A percentile compares a stretch with the other conserved stretches of the same genome.
Evolutionary conservation across 1,140 invertebrate genomes (phyloP).

Genomic region (Brachionus plicatilis): DNA sequence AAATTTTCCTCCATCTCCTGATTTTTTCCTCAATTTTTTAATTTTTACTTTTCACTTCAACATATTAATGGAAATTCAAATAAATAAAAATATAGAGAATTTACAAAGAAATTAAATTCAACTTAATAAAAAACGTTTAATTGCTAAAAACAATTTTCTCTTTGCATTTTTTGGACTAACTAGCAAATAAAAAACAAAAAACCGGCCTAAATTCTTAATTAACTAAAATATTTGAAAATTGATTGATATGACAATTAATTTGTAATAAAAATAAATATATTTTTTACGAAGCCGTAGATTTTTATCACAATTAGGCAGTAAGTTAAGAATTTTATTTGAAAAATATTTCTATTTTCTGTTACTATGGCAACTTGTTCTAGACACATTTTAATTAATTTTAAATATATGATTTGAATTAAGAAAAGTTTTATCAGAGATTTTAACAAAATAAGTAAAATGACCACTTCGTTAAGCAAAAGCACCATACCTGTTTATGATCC

Average conservation of each 20-base stretch:
- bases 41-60: too few species aligned
- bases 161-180: too few species aligned
- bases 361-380: not conserved
- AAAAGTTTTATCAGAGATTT: not conserved
- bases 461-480: conserved; percentile 29
- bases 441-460: not conserved
- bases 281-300: not conserved
- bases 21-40: too few species aligned
- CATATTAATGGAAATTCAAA: too few species aligned
- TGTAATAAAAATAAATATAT: not conserved
- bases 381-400: conserved; percentile 1
- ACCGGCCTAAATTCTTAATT: too few species aligned
- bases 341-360: not conserved
- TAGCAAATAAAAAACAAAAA: too few species aligned
- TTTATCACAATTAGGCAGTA: not conserved
- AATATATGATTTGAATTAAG: not conserved
- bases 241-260: not conserved
- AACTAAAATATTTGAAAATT: too few species aligned
- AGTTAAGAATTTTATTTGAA: not conserved
- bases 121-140: too few species aligned
- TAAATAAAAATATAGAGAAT: too few species aligned
- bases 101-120: too few species aligned
- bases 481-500: conserved; percentile 31
- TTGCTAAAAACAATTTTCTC: too few species aligned
- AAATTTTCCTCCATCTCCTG: too few species aligned